Percentiles rank a stretch among this genome's conserved stretches.
Evolutionary conservation across 1,140 invertebrate genomes (phyloP).

Genomic region (Augochlora pura): DNA sequence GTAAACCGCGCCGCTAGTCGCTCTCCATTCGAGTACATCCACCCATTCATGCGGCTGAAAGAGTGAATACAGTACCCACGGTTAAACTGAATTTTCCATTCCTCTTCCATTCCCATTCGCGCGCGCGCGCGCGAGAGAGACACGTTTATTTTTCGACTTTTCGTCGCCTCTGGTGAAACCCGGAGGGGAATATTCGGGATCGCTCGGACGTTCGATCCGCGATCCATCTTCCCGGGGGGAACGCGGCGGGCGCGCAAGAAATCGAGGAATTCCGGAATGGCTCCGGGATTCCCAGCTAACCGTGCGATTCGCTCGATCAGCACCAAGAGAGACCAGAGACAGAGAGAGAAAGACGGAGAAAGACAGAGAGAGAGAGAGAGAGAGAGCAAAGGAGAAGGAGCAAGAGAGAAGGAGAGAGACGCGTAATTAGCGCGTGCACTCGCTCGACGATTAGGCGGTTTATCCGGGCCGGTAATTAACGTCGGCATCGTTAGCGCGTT

Average conservation of each 20-base stretch:
- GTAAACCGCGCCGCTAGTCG: not conserved
- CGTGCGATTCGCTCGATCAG: conserved; percentile 50
- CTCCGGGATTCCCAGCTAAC: conserved; percentile 5
- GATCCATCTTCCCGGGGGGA: not conserved
- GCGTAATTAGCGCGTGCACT: conserved; percentile 60
- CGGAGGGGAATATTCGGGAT: not conserved
- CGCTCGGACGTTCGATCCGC: conserved; percentile 20
- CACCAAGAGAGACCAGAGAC: not conserved
- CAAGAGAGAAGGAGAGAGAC: not conserved
- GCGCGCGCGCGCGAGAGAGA: not conserved
- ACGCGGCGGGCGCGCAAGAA: conserved; percentile 17
- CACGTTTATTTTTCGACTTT: conserved; percentile 16
- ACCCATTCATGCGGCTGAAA: not conserved
- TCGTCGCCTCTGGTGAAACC: conserved; percentile 6
- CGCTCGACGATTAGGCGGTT: conserved; percentile 58
- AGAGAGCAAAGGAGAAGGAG: too few species aligned
- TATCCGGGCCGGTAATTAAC: conserved; percentile 61
- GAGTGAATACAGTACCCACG: not conserved
- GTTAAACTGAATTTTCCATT: conserved; percentile 6
- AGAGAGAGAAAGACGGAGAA: too few species aligned
- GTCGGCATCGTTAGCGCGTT: conserved; percentile 63
- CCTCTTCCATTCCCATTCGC: conserved; percentile 2
- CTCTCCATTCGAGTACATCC: not conserved
- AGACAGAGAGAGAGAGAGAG: too few species aligned
- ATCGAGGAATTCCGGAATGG: not conserved